Conservation (phyloP, 2,113 vertebrate species). For the Oenanthe oenanthe region DNA sequence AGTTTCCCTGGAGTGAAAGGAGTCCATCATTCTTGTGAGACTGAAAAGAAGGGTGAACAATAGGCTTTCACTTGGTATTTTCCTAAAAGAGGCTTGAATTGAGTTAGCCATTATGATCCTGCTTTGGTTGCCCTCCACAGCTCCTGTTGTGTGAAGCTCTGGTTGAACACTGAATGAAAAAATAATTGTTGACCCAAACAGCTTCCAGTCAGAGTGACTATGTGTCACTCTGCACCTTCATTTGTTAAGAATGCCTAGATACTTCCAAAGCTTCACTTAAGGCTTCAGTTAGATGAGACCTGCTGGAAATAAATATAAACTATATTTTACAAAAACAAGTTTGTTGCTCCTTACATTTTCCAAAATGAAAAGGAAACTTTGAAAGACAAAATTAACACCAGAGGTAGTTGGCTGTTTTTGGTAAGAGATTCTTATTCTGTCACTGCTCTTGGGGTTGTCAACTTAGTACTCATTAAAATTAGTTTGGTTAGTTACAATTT, state of each 20-base stretch:
- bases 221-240: neutral
- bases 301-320: neutral
- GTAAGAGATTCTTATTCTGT: neutral
- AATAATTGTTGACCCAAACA: neutral
- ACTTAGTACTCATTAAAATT: neutral
- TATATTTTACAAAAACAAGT: neutral
- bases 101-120: neutral
- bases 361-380: neutral
- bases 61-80: neutral
- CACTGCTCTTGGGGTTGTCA: neutral
- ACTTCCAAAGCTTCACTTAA: neutral
- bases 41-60: neutral
- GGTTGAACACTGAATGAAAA: neutral
- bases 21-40: neutral
- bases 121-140: neutral
- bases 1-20: neutral
- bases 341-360: neutral
- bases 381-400: neutral
- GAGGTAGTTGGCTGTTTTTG: neutral
- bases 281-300: neutral
- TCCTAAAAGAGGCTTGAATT: neutral
- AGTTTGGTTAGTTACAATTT: neutral
- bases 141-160: neutral
- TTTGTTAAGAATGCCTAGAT: neutral
- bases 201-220: neutral